Base-by-base conservation (phyloP, 1,140 invertebrate genomes). In the Drosophila lini region DNA sequence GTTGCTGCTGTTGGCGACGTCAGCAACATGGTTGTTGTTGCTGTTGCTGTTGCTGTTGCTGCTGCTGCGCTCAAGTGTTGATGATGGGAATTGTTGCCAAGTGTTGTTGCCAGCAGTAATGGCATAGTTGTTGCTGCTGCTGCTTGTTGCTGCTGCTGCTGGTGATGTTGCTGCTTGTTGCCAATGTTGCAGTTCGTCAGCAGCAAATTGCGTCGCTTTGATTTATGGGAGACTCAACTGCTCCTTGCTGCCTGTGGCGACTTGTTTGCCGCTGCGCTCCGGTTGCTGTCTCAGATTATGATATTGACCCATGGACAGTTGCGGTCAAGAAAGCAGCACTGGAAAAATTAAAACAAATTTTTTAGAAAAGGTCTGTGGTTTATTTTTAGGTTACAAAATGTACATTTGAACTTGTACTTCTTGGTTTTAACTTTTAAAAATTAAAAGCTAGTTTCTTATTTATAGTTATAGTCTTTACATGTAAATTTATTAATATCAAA, bases 261-360 rank as follows among this genome's bases (percentile, higher is more conserved):
- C 80, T 90, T 81, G 81, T 84, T 71, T 88, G 80, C 60, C 60
- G 81, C 80, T 76, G 45, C 75, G 41, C 80, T 69, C 50, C 75
- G 48, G 42, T 60, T 79, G 77, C 63, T 74, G 67, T 53, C 83
- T 77, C 76, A 91, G 88, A 91, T 91, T 91, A 91, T 91, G 88
- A 91, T 91, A 90, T 91, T 91, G 88, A 91, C 88, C 88, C 83
- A 89, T 83, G 88, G 80, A 88, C 88, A 79, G 73, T n/a, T 62
- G 61, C 75, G 73, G 81, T 55, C 52, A 55, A n/a, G 25, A 55
- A 25, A 38, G 19, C 13, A 55, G 52, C 34, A 38, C n/a, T n/a
- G n/a, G n/a, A n/a, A n/a, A n/a, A n/a, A n/a, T n/a, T n/a, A n/a
- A n/a, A n/a, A n/a, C n/a, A n/a, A n/a, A n/a, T n/a, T n/a, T n/a